Conservation (phyloP, 2,797 vertebrate genomes). For the Gadopsis marmoratus region DNA sequence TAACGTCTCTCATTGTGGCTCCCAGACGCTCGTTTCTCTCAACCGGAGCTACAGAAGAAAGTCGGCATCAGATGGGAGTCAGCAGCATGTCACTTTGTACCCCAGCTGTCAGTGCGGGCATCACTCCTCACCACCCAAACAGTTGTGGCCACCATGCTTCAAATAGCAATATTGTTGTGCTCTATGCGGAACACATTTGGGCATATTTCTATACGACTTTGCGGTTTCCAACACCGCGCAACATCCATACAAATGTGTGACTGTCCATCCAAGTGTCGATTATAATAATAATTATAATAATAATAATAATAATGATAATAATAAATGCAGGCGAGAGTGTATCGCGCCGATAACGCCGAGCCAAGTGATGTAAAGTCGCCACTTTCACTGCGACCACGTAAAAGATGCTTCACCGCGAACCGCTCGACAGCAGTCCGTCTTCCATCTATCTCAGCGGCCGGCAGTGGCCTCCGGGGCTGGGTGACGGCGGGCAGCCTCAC, state of each 20-base stretch:
- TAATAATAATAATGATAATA: slow-evolving; percentile 27
- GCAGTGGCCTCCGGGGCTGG: slow-evolving; percentile 67
- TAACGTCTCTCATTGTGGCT: slow-evolving; percentile 20
- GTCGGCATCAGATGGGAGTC: slow-evolving; percentile 16
- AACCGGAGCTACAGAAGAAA: neutral
- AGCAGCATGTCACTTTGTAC: slow-evolving; percentile 40
- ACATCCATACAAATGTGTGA: slow-evolving; percentile 4
- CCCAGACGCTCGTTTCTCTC: neutral
- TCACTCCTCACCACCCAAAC: slow-evolving; percentile 56
- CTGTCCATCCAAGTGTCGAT: slow-evolving; percentile 39
- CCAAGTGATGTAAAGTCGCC: slow-evolving; percentile 77
- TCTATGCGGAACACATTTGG: neutral
- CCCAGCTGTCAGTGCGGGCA: slow-evolving; percentile 60
- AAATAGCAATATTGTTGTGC: slow-evolving; percentile 8
- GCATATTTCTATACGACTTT: neutral
- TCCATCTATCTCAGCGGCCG: slow-evolving; percentile 65
- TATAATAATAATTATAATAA: too few species aligned
- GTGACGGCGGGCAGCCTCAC: slow-evolving; percentile 66
- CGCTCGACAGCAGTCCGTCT: slow-evolving; percentile 52
- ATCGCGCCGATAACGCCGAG: slow-evolving; percentile 72
- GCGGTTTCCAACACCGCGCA: neutral
- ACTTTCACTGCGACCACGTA: slow-evolving; percentile 43
- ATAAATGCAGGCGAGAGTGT: slow-evolving; percentile 52
- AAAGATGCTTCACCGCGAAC: slow-evolving; percentile 49
- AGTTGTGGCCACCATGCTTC: slow-evolving; percentile 34